These are phyloP conservation scores for Silurus lanzhouensis DNA, from an alignment of 2,797 vertebrate species.

Conservation along the genomic window DNA sequence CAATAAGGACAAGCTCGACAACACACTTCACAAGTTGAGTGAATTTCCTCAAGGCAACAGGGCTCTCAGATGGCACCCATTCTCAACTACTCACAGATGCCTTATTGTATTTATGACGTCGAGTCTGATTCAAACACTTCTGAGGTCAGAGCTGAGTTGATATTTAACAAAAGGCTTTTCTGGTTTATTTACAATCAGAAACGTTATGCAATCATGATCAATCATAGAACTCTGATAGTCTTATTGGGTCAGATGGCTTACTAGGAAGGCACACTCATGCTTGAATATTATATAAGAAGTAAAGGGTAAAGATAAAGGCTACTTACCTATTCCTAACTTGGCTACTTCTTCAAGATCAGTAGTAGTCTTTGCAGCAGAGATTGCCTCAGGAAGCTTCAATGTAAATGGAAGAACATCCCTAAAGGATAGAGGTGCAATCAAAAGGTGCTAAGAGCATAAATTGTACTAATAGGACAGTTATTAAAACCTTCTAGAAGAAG, in stretches of 20 bases:
- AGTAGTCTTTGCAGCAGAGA: conserved; percentile 88
- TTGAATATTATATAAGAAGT: neutral
- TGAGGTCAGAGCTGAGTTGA: neutral
- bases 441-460: conserved; percentile 2
- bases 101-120: neutral
- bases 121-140: neutral
- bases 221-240: neutral
- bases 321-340: conserved; percentile 90
- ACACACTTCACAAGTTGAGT: neutral
- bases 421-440: neutral
- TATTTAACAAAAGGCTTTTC: neutral
- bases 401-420: conserved; percentile 94
- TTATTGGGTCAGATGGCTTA: neutral
- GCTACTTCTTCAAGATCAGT: conserved; percentile 89
- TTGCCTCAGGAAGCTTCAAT: conserved; percentile 88
- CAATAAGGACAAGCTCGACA: neutral
- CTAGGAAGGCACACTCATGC: neutral
- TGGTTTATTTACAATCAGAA: neutral
- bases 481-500: neutral
- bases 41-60: neutral
- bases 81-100: neutral
- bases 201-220: conserved; percentile 12
- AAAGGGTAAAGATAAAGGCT: neutral
- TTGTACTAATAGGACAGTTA: neutral
- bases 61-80: neutral